Evolutionary conservation across 2,888 invertebrate species (phyloP).

Genomic region (Limnephilus marmoratus): DNA sequence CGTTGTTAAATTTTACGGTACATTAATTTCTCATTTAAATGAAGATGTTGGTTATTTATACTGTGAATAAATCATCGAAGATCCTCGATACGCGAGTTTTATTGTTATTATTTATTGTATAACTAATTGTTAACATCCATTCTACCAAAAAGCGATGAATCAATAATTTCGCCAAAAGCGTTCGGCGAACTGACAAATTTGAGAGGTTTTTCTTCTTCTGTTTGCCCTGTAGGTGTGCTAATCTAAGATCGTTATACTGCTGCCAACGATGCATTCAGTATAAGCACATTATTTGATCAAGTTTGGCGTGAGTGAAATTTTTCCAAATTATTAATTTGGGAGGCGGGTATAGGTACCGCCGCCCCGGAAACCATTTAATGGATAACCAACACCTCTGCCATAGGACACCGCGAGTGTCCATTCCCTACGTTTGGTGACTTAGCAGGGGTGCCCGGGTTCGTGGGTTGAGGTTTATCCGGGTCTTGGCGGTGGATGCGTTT

Average conservation of each 20-base stretch:
- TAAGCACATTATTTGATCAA: too few species aligned
- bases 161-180: neutral
- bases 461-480: too few species aligned
- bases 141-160: neutral
- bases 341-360: too few species aligned
- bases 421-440: too few species aligned
- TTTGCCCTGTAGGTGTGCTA: neutral
- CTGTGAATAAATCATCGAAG: neutral
- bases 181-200: neutral
- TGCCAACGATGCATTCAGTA: neutral
- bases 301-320: too few species aligned
- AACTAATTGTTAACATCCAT: slow-evolving; percentile 9
- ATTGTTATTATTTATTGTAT: slow-evolving; percentile 9
- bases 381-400: too few species aligned
- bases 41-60: neutral
- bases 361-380: too few species aligned
- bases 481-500: too few species aligned
- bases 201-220: slow-evolving; percentile 7
- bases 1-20: neutral
- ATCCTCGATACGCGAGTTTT: neutral
- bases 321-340: too few species aligned
- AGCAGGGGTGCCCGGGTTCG: too few species aligned
- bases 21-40: neutral
- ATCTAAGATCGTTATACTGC: neutral
- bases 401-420: too few species aligned